These are phyloP conservation scores for Dugesia japonica DNA, from an alignment of 2,888 invertebrate genomes.

Conservation along the genomic window DNA sequence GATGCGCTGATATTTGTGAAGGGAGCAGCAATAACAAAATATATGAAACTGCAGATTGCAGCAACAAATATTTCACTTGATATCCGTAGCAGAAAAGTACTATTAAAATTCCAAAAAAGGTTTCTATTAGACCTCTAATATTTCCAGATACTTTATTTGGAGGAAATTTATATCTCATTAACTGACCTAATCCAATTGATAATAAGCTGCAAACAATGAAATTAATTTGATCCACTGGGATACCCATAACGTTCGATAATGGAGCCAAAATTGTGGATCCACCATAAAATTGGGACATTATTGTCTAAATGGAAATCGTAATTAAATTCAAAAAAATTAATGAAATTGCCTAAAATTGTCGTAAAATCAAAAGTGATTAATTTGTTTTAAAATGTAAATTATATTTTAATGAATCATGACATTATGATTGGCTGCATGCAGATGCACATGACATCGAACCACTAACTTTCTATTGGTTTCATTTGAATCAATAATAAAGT, in stretches of 20 bases:
- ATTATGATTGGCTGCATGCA: neutral
- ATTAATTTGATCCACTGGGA: conserved; percentile 39
- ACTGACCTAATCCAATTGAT: conserved; percentile 25
- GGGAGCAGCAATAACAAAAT: conserved; percentile 24
- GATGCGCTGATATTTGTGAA: neutral
- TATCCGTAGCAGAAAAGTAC: conserved; percentile 42
- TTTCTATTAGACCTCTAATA: conserved; percentile 36
- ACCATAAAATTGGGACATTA: neutral
- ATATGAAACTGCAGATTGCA: conserved; percentile 32
- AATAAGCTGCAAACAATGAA: conserved; percentile 39
- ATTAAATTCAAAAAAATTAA: no score
- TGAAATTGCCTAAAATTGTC: no score
- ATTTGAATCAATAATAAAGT: neutral
- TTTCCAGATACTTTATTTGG: neutral
- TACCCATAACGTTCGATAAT: neutral
- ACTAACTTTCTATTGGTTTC: neutral
- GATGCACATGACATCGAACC: conserved; percentile 1
- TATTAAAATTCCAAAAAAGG: conserved; percentile 39
- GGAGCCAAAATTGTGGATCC: neutral
- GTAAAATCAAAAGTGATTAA: neutral
- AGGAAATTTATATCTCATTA: conserved; percentile 30
- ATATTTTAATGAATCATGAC: neutral
- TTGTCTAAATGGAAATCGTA: no score
- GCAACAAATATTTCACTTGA: conserved; percentile 37
- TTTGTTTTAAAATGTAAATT: neutral